Evolutionary conservation across 1,140 invertebrate genomes (phyloP).

Genomic region (Tetranychus cinnabarinus): DNA sequence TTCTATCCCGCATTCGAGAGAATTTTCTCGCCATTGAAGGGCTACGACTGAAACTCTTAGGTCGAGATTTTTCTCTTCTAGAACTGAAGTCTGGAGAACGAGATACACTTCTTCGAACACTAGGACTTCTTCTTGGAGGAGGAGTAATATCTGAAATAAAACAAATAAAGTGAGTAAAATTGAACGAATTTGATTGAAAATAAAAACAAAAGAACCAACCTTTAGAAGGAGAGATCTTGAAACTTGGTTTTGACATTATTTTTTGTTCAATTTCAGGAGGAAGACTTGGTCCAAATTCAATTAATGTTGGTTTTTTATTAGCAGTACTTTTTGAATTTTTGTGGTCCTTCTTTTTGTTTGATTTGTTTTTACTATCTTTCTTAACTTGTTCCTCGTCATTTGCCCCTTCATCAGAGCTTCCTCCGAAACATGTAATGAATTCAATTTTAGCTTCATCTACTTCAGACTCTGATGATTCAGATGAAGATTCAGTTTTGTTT

Average conservation of each 20-base stretch:
- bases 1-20: not conserved
- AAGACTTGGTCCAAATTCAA: not conserved
- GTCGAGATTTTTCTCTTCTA: not conserved
- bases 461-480: not conserved
- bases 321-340: not conserved
- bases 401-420: not conserved
- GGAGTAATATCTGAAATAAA: not conserved
- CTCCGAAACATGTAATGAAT: slow-evolving; percentile 8
- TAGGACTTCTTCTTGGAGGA: not conserved
- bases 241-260: not conserved
- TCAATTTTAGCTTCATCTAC: slow-evolving; percentile 8
- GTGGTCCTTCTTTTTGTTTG: not conserved
- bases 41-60: not conserved
- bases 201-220: not conserved
- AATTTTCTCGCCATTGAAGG: not conserved
- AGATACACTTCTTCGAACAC: not conserved
- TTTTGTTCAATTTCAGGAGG: slow-evolving; percentile 1
- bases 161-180: not conserved
- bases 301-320: not conserved
- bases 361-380: not conserved
- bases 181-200: no score
- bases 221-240: not conserved
- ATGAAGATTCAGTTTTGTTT: slow-evolving; percentile 13
- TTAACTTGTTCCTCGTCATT: not conserved
- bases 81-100: not conserved